Evolutionary conservation across 2,888 invertebrate genomes (phyloP).

Genomic region (Girardia tigrina): DNA sequence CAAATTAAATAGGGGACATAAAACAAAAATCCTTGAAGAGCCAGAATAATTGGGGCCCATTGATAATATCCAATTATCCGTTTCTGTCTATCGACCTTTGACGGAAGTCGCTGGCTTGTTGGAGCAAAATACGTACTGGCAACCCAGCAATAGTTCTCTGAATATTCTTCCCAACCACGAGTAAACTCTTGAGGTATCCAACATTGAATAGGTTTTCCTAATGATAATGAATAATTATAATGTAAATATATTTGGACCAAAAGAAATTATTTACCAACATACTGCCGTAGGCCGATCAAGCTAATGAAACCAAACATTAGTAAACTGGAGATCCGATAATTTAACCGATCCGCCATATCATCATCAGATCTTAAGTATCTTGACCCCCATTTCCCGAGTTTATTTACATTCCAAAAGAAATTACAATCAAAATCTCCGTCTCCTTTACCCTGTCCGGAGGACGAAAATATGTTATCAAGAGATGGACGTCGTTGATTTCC

Average conservation of each 20-base stretch:
- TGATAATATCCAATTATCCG: constrained; percentile 43
- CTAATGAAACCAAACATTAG: constrained; percentile 8
- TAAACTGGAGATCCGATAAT: background rate
- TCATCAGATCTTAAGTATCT: background rate
- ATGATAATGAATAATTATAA: background rate
- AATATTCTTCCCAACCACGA: constrained; percentile 52
- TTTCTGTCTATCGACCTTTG: constrained; percentile 39
- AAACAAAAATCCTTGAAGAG: constrained; percentile 52
- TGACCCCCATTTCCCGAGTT: constrained; percentile 2
- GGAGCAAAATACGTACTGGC: constrained; percentile 53
- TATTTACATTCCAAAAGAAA: background rate
- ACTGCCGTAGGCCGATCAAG: background rate
- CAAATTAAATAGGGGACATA: constrained; percentile 53
- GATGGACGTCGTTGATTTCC: background rate
- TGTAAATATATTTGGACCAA: background rate
- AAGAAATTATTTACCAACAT: background rate
- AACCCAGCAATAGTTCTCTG: constrained; percentile 54
- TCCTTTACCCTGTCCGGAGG: background rate
- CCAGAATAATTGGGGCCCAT: constrained; percentile 51
- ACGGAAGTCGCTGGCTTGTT: constrained; percentile 43
- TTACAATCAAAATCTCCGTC: constrained; percentile 6
- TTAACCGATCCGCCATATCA: background rate
- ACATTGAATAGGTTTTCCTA: constrained; percentile 43
- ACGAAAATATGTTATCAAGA: background rate
- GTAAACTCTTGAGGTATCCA: constrained; percentile 53